phyloP scores from a whole-genome alignment of 1,140 invertebrate species.

The Trinorchestia longiramus region DNA sequence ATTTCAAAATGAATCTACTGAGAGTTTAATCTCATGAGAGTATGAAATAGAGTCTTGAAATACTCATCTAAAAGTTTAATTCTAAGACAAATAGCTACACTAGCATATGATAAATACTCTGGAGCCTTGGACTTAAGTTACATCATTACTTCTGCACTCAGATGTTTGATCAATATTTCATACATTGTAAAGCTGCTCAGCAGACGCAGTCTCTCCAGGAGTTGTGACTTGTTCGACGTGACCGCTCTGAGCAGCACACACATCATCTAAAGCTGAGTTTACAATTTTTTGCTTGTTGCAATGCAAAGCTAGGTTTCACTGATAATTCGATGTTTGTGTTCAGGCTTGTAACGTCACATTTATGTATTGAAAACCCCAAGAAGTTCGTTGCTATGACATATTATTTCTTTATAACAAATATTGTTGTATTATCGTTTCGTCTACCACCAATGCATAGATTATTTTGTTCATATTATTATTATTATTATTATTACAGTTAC shows the following conservation, averaged over 20 bases:
- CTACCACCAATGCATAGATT: no score
- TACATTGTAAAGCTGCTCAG: not conserved
- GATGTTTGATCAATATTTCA: not conserved
- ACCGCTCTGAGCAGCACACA: not conserved
- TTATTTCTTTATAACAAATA: no score
- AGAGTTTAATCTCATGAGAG: not conserved
- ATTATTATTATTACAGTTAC: no score
- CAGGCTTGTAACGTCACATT: no score
- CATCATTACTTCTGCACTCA: not conserved
- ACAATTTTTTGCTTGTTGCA: not conserved
- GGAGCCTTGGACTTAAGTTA: not conserved
- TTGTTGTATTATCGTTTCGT: no score
- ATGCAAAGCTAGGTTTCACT: not conserved
- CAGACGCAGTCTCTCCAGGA: not conserved
- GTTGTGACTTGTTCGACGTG: not conserved
- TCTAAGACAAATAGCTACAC: not conserved
- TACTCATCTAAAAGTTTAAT: not conserved
- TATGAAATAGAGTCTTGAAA: not conserved
- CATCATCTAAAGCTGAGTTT: not conserved
- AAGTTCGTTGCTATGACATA: no score
- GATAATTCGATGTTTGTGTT: not conserved
- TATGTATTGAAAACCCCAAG: no score
- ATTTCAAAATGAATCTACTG: not conserved
- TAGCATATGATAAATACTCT: not conserved
- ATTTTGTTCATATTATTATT: no score